Evolutionary conservation across 2,888 invertebrate genomes (phyloP), one percentile per base, ranked within the genome.

Genomic region (Malthinus flaveolus): DNA sequence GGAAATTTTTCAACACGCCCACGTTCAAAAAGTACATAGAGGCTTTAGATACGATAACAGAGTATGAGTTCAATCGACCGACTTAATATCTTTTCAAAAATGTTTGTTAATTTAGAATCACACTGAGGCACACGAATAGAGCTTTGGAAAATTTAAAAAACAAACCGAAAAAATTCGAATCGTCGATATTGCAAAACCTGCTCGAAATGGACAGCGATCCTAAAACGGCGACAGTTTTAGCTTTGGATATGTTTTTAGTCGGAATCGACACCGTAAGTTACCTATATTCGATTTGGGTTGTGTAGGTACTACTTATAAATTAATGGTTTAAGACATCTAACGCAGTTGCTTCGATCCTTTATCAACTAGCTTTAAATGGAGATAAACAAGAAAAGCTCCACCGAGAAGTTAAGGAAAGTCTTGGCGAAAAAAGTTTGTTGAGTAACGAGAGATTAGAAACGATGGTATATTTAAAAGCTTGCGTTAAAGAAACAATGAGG

Each of bases 401-500:
- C 64, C 74, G 84, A 36, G 89, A 91, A 78, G 77, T 88, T 11
- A 74, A 71, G 35, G 76, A 71, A 32, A 69, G 81, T 1, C 64
- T 84, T 13, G 84, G 84, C 0, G 64, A 80, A 15, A 74, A 78
- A 10, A 79, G 81, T 10, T 76, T 78, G 39, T 73, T 76, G 0
- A 71, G 89, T 62, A 82, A 82, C 44, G 81, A 83, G 3, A 84
- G 84, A 60, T 70, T 89, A 1, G 85, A 85, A 44, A 80, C 85
- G 63, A 82, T 90, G 82, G 82, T 83, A 7, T 90, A 87, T 68
- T 75, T 90, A 48, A 88, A 85, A 70, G 89, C 89, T 0, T 89
- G 89, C 67, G 82, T 91, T 23, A 89, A 88, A 71, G 91, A 91
- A 79, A 88, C 88, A 0, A 79, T 89, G 64, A 85, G 89, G 88